Conservation (phyloP, 2,888 invertebrate genomes). For the Maniola hyperantus region DNA sequence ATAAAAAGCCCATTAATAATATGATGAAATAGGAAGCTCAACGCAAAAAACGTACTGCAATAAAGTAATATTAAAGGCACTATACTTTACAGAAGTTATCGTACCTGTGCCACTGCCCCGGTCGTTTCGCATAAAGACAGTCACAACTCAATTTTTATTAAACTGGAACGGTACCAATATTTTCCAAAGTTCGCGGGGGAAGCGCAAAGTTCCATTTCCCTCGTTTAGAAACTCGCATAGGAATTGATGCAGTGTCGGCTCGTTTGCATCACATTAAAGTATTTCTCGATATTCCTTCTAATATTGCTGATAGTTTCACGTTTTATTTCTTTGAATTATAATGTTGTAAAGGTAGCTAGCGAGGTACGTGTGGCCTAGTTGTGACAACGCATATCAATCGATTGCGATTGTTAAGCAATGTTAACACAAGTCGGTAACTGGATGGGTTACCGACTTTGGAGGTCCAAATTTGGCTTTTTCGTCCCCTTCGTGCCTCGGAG, state of each 20-base stretch:
- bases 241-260: conserved; percentile 45
- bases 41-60: conserved; percentile 11
- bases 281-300: conserved; percentile 31
- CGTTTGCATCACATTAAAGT: conserved; percentile 48
- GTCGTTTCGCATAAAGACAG: conserved; percentile 29
- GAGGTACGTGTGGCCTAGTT: no score
- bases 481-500: no score
- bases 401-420: no score
- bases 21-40: not conserved
- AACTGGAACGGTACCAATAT: conserved; percentile 46
- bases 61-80: conserved; percentile 15
- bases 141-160: conserved; percentile 48
- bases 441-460: no score
- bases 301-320: conserved; percentile 4
- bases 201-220: conserved; percentile 47
- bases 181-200: conserved; percentile 44
- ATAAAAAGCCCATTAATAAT: conserved; percentile 2
- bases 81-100: conserved; percentile 14
- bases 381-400: no score
- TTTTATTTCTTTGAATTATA: not conserved
- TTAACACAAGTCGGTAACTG: no score
- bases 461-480: no score
- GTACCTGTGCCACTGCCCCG: conserved; percentile 24
- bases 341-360: not conserved
- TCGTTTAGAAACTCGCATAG: conserved; percentile 45